Evolutionary conservation across 2,113 vertebrate genomes (phyloP).

Genomic region (Thryonomys swinderianus): DNA sequence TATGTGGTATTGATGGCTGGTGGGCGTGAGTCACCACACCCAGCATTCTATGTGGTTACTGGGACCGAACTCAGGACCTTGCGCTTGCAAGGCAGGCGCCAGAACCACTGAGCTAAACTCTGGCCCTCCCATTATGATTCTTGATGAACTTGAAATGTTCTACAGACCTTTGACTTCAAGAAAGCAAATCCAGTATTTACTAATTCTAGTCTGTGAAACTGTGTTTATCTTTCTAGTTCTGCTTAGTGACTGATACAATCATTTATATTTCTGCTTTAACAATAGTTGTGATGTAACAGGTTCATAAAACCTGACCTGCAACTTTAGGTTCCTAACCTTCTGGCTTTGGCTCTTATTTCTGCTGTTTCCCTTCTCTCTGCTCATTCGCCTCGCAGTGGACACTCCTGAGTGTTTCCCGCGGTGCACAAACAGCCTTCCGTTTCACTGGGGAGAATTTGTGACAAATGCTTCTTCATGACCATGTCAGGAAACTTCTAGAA

Average conservation of each 20-base stretch:
- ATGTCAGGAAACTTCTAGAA: neutral
- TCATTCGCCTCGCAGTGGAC: neutral
- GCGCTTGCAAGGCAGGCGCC: too few species aligned
- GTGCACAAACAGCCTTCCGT: neutral
- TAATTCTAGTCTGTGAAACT: neutral
- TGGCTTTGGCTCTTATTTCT: neutral
- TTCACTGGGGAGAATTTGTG: neutral
- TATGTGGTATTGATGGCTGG: too few species aligned
- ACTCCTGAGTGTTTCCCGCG: neutral
- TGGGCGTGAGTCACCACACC: too few species aligned
- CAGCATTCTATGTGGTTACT: too few species aligned
- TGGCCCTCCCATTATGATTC: neutral
- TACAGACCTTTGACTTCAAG: constrained; percentile 26
- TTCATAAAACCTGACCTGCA: neutral
- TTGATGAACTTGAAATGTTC: neutral
- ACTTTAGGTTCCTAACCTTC: neutral
- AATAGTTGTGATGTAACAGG: neutral
- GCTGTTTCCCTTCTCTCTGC: neutral
- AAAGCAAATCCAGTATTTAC: neutral
- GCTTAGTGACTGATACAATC: neutral
- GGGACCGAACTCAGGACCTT: too few species aligned
- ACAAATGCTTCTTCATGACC: neutral
- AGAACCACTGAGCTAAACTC: too few species aligned
- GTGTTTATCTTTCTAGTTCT: neutral
- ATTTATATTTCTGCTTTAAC: neutral